These are phyloP conservation scores for Bombyx huttoni DNA, from an alignment of 2,888 invertebrate genomes.

Conservation along the genomic window DNA sequence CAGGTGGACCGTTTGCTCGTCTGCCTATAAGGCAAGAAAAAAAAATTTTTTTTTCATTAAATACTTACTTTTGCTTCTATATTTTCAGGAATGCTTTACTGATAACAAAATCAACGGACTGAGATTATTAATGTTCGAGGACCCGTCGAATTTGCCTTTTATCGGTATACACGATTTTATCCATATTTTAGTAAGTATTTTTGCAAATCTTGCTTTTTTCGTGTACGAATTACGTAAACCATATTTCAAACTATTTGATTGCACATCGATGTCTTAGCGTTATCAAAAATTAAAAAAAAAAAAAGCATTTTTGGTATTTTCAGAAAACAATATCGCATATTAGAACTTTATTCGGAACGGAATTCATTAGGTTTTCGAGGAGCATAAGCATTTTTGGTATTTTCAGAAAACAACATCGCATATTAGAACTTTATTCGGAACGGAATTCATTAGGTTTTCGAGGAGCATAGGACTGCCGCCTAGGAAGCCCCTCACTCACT, in stretches of 20 bases:
- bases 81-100: constrained; percentile 46
- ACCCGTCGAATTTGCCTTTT: constrained; percentile 48
- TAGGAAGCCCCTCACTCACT: constrained; percentile 57
- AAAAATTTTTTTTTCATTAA: no score
- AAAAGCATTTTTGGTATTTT: constrained; percentile 1
- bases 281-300: no score
- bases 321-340: constrained; percentile 42
- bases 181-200: constrained; percentile 44
- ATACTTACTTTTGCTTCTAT: neutral
- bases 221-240: no score
- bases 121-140: constrained; percentile 51
- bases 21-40: no score
- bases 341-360: constrained; percentile 44
- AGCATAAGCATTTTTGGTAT: constrained; percentile 25
- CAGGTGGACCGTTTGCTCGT: no score
- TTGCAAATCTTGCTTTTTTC: no score
- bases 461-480: constrained; percentile 56
- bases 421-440: constrained; percentile 45
- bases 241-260: no score
- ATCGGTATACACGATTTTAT: constrained; percentile 59
- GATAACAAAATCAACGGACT: constrained; percentile 56
- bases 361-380: constrained; percentile 43
- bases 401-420: constrained; percentile 33
- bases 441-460: constrained; percentile 45
- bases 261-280: no score